Evolutionary conservation across 2,888 invertebrate genomes (phyloP), one percentile per base, ranked within the genome.

Genomic region (Argyra leucocephala): DNA sequence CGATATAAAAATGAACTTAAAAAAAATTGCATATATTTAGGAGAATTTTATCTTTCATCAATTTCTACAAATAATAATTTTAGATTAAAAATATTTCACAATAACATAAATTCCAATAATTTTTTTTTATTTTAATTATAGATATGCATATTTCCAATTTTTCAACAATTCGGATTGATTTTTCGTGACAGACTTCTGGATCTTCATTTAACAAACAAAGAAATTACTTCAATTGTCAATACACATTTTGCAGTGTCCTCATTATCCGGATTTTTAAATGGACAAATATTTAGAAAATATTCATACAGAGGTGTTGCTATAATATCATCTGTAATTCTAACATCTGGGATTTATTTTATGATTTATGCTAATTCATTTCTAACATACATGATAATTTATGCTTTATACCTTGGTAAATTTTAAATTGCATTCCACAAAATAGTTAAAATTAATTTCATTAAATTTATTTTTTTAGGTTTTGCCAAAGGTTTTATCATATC

Each of bases 131-230:
- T 15, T 18, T 70, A 66, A 57, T 81, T 82, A 21, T 82, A 90
- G 89, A 76, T 89, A 62, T 84, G 85, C 69, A 83, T 85, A 21
- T 82, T 88, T 69, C 86, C 88, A 1, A 78, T 87, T 73, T 81
- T 87, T 48, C 89, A 89, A 77, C 87, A 87, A 72, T 89, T 89
- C 73, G 89, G 88, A 2, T 81, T 90, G 31, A 80, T 89, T 48
- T 89, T 88, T 74, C 83, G 86, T 6, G 84, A 84, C 72, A 84
- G 83, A 72, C 85, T 88, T 74, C 67, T 75, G 1, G 75, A 78
- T 1, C 77, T 89, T 65, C 85, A 84, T 69, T 84, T 89, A 72
- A 81, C 81, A 72, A 85, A 83, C 69, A 84, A 88, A 22, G 81
- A 89, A 79, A 84, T 85, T 65, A 87, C 88, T 24, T 86, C 87